phyloP scores from a whole-genome alignment of 2,797 vertebrate genomes.

The Paguma larvata region DNA sequence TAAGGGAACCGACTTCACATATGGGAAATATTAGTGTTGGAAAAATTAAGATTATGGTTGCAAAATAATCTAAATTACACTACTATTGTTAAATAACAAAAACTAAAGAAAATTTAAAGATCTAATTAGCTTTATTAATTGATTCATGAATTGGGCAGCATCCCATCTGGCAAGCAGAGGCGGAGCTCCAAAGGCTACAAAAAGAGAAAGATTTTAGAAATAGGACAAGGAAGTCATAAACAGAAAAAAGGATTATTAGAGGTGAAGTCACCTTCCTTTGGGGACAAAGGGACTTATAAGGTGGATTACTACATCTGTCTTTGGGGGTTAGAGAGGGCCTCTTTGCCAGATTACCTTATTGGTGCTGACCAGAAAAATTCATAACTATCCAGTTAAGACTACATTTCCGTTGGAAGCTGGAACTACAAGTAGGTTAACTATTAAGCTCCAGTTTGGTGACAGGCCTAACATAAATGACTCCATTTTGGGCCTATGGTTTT shows the following conservation, averaged over 20 bases:
- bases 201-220: neutral
- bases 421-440: neutral
- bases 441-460: neutral
- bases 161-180: neutral
- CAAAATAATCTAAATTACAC: constrained; percentile 22
- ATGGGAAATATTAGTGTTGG: constrained; percentile 10
- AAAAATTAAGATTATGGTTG: constrained; percentile 29
- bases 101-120: neutral
- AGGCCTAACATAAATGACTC: neutral
- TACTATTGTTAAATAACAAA: neutral
- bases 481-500: neutral
- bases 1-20: neutral
- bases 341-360: neutral
- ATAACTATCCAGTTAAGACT: neutral
- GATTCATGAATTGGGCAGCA: neutral
- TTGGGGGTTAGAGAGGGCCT: neutral
- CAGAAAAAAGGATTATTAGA: neutral
- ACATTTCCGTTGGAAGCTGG: neutral
- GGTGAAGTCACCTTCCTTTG: neutral
- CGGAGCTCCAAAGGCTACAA: neutral
- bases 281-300: neutral
- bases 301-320: neutral
- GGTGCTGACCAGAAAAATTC: neutral
- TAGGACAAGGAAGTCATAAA: neutral
- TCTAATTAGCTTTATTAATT: neutral